Evolutionary conservation across 2,113 vertebrate species (phyloP), one percentile per base, ranked within the genome.

Genomic region (Mellivora capensis): DNA sequence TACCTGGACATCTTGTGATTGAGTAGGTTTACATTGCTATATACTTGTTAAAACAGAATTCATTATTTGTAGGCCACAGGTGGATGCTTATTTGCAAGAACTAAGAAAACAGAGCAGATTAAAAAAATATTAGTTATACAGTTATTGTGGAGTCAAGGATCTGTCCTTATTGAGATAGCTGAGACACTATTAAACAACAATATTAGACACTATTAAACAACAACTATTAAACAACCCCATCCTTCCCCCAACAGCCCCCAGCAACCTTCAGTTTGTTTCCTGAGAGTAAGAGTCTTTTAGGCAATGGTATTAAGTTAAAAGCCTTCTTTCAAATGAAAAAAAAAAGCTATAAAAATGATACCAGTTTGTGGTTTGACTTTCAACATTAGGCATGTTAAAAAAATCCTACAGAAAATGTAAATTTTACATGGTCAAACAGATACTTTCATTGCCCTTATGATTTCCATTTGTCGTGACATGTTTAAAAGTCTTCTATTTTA

Each of bases 271-370:
- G n/a, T n/a, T n/a, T n/a, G n/a, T n/a, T n/a, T n/a, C n/a, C n/a
- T n/a, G n/a, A n/a, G n/a, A n/a, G n/a, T n/a, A n/a, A n/a, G n/a
- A n/a, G n/a, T n/a, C n/a, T 77, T 96, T 84, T 64, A 93, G 94
- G 87, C 0, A 1, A 20, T 96, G 23, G 82, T 98, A 96, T 97
- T 98, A 98, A 98, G 90, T 76, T 97, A 97, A 96, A 98, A 98
- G 83, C 94, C 88, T 98, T 98, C 62, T 98, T 97, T 97, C 76
- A 98, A 97, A 96, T 96, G 93, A 98, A 98, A 98, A 57, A 57
- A 96, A 96, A 96, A 64, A n/a, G 5, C 3, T 74, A 76, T 86
- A 96, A 61, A 85, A 79, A 87, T 49, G 52, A 13, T 74, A 37
- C 15, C 20, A 69, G 34, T 44, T 90, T 87, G 54, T 81, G 14